Base-by-base conservation (phyloP, 2,888 invertebrate genomes). In the Gastracanthus pulcherrimus region DNA sequence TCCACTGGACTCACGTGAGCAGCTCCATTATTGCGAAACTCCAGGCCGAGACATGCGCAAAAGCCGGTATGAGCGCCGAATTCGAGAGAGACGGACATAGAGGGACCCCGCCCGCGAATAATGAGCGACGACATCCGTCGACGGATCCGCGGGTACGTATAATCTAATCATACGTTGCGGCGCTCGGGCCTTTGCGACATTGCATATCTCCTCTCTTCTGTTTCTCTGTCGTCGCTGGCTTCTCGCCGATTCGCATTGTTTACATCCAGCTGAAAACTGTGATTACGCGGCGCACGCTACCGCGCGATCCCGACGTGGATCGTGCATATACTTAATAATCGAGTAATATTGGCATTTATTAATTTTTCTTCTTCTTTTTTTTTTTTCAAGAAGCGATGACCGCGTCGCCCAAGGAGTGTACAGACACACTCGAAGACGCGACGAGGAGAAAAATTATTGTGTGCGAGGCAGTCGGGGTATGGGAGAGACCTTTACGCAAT, bases 1-100 rank as follows among this genome's bases (percentile, higher is more conserved):
- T 29, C 69, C 55, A 55, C 76, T 66, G 48, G 9, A 26, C 55
- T 9, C 55, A 26, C 26, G 6, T 51, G 64, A 41, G 29, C 51
- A 29, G 3, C n/a, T n/a, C n/a, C n/a, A n/a, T n/a, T n/a, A 23
- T 80, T 79, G 67, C 45, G 67, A 79, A 79, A 78, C 60, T 2
- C 51, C 6, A 26, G 34, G n/a, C 36, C 23, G 3, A 38, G 9
- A 7, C 6, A 45, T 13, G 19, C 7, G 26, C n/a, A 11, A 23
- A 34, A 16, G 38, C 38, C 29, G 34, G 9, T 48, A 7, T 55
- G 26, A 0, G 55, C 55, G 41, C 48, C 23, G 34, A 31, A 55
- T 45, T 31, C 41, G 29, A 55, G 31, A 45, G n/a, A 16, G n/a
- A n/a, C 45, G n/a, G n/a, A 16, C 45, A 16, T 9, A n/a, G 48